Evolutionary conservation across 92 coral and sea anemone genomes (phyloP).

Genomic region (Epizoanthus stellaris): DNA sequence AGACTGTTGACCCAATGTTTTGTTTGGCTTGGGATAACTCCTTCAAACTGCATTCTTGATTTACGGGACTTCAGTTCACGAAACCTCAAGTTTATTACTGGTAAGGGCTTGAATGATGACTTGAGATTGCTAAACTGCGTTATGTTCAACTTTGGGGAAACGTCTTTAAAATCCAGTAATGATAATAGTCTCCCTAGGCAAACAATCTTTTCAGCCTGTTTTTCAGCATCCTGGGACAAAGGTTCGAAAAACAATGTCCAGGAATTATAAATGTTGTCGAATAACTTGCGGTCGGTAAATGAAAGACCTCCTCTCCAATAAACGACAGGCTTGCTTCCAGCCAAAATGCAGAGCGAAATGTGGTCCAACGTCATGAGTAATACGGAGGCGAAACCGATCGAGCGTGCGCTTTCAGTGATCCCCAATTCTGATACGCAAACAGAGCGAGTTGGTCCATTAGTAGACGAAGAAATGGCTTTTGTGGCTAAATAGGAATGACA

Average conservation of each 20-base stretch:
- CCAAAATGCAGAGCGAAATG: constrained; percentile 1
- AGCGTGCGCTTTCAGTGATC: not conserved
- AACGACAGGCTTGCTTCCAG: too few relatives aligned
- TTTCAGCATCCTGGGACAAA: not conserved
- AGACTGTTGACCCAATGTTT: not conserved
- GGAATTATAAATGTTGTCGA: not conserved
- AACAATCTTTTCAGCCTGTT: not conserved
- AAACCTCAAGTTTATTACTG: not conserved
- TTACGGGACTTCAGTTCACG: not conserved
- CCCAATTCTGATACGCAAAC: constrained; percentile 1
- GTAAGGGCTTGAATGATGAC: not conserved
- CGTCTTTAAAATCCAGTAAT: not conserved
- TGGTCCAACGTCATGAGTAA: not conserved
- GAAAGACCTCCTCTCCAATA: too few relatives aligned
- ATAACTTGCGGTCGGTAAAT: not conserved
- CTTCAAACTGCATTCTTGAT: not conserved
- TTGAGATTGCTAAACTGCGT: not conserved
- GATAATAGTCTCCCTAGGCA: not conserved
- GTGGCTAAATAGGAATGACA: not conserved
- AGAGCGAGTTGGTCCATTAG: not conserved
- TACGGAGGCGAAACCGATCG: not conserved
- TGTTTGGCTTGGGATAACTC: too few relatives aligned
- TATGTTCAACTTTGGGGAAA: not conserved
- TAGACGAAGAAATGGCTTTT: not conserved
- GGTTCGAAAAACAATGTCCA: not conserved